phyloP scores from a whole-genome alignment of 2,797 vertebrate genomes.

The Benthosema pterotum region DNA sequence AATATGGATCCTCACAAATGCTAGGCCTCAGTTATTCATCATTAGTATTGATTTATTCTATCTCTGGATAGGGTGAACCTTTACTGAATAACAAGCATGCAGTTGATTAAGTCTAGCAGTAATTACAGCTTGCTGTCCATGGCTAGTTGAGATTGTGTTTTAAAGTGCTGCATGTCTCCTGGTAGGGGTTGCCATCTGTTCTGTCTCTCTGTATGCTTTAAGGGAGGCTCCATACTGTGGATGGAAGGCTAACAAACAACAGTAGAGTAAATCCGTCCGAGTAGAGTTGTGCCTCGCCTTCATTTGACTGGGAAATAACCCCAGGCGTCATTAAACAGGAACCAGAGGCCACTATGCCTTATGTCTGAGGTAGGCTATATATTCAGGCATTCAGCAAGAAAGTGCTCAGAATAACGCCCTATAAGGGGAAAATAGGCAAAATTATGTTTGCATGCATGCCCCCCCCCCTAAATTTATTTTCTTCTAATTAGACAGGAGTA shows the following conservation, averaged over 20 bases:
- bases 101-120: constrained; percentile 46
- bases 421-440: background rate
- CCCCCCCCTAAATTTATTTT: constrained; percentile 35
- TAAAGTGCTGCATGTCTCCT: constrained; percentile 67
- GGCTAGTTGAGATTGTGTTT: constrained; percentile 48
- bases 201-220: constrained; percentile 73
- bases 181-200: constrained; percentile 72
- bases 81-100: constrained; percentile 35
- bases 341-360: constrained; percentile 47
- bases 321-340: constrained; percentile 69
- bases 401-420: constrained; percentile 32
- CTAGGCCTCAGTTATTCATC: background rate
- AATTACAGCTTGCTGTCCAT: constrained; percentile 44
- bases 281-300: constrained; percentile 65
- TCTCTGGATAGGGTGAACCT: constrained; percentile 1
- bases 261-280: constrained; percentile 56
- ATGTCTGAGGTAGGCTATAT: constrained; percentile 26
- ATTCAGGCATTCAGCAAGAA: constrained; percentile 43
- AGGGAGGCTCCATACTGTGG: constrained; percentile 66
- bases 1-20: background rate
- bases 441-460: constrained; percentile 13
- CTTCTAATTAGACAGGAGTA: constrained; percentile 18
- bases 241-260: constrained; percentile 76
- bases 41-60: too few species aligned
- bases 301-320: constrained; percentile 85